A percentile compares a stretch with the other conserved stretches of the same genome.
These are phyloP conservation scores for Semotilus atromaculatus DNA, from an alignment of 2,797 vertebrate genomes.

Conservation along the genomic window DNA sequence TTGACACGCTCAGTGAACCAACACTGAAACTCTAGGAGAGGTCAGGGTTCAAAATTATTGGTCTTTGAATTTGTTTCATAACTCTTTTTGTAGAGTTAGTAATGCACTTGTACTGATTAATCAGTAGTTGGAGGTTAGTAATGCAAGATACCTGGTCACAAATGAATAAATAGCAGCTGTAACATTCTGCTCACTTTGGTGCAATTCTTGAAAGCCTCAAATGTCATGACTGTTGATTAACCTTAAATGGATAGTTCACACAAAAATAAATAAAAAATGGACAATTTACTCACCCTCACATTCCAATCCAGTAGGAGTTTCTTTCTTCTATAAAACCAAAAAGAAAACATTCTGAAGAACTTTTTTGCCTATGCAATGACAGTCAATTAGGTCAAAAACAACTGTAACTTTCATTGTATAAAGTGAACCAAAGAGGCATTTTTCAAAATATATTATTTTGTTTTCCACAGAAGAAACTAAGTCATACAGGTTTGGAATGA, in stretches of 20 bases:
- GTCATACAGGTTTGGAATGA: neutral
- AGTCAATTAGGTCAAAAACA: neutral
- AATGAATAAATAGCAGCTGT: neutral
- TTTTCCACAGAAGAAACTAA: neutral
- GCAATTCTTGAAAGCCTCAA: neutral
- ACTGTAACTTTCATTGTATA: neutral
- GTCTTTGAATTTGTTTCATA: neutral
- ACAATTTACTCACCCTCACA: neutral
- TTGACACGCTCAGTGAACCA: slow-evolving; percentile 21
- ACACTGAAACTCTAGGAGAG: slow-evolving; percentile 2
- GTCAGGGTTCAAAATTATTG: slow-evolving; percentile 12
- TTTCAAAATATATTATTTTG: neutral
- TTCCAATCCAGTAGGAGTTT: neutral
- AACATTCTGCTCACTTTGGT: neutral
- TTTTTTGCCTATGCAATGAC: neutral
- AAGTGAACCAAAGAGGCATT: neutral
- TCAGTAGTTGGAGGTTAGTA: neutral
- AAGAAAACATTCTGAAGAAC: neutral
- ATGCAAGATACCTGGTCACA: neutral
- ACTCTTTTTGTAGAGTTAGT: neutral
- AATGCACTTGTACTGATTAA: neutral
- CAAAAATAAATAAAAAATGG: neutral
- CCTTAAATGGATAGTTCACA: neutral
- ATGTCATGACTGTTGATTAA: neutral
- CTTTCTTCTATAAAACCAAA: neutral